Conservation (phyloP, 2,888 invertebrate species). For the Pyrrhosoma nymphula region DNA sequence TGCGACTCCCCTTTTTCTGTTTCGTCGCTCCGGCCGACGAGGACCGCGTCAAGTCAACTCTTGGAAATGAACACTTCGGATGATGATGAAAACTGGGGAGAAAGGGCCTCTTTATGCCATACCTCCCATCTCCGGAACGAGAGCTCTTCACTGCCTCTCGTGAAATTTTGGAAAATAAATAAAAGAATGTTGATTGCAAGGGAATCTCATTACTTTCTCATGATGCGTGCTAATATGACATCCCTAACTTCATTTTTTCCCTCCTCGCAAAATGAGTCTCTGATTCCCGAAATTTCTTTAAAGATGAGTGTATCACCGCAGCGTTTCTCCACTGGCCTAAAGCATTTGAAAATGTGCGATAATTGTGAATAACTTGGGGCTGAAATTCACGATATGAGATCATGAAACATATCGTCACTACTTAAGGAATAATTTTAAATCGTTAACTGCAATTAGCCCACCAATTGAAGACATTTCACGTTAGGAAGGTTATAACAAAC, state of each 20-base stretch:
- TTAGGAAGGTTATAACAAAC: too few relatives aligned
- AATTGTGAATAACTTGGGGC: too few relatives aligned
- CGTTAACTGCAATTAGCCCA: too few relatives aligned
- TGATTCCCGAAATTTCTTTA: not conserved
- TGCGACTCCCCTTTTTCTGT: not conserved
- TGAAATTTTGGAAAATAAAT: not conserved
- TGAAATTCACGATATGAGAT: too few relatives aligned
- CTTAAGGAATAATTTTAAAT: too few relatives aligned
- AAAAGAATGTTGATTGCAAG: not conserved
- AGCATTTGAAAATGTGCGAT: too few relatives aligned
- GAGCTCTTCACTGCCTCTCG: not conserved
- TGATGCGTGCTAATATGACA: not conserved
- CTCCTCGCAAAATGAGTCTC: not conserved
- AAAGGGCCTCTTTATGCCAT: not conserved
- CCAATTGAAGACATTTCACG: too few relatives aligned
- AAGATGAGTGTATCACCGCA: not conserved
- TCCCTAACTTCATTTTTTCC: not conserved
- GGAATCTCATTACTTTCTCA: not conserved
- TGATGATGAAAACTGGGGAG: not conserved
- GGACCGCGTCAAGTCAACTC: not conserved
- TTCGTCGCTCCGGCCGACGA: not conserved
- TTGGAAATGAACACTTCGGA: not conserved
- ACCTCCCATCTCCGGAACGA: not conserved
- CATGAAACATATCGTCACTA: too few relatives aligned
- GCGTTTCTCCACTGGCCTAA: too few relatives aligned